Base-by-base conservation (phyloP, 37 sponge, comb jelly and placozoan genomes). In the Cliona cf. orientalis region DNA sequence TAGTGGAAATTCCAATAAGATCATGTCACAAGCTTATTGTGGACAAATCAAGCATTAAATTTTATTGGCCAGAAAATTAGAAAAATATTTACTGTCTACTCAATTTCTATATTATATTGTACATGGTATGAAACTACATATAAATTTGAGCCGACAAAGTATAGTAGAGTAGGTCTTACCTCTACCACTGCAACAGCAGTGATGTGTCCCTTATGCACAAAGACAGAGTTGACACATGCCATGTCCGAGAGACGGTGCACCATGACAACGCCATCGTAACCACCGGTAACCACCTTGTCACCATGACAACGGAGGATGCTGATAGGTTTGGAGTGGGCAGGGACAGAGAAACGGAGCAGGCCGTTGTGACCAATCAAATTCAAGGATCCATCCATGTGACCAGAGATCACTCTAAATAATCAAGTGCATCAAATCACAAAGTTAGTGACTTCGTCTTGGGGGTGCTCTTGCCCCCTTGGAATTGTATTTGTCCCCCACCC, bases 311-410 rank as follows among this genome's bases (percentile, higher is more conserved):
- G 74, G 61, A 93, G 33, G 0, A 88, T 71, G 79, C 86, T 78
- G 49, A 93, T 68, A 4, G 93, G 77, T 41, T 61, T 75, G 45
- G 36, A 37, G 62, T 88, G 89, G 49, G 90, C 74, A 25, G 42
- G 67, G 58, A 89, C 49, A 62, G 72, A 35, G 6, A 81, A 45
- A 5, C 33, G 45, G 45, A 72, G 45, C 3, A 34, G 31, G 1
- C 93, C 90, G 56, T 72, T 46, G 42, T 57, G 66, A 23, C 82
- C 76, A 42, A 89, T 76, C 74, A 85, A 23, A 42, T 78, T 36
- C 45, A 93, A 44, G 37, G 28, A 41, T 2, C 93, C 93, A 81
- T 85, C 82, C 84, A 88, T 73, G 49, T 78, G 84, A 46, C 93
- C 93, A 38, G 84, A 40, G 0, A 84, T 28, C 11, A 87, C 66